phyloP scores from a whole-genome alignment of 2,113 vertebrate genomes.

The Scatophagus argus region DNA sequence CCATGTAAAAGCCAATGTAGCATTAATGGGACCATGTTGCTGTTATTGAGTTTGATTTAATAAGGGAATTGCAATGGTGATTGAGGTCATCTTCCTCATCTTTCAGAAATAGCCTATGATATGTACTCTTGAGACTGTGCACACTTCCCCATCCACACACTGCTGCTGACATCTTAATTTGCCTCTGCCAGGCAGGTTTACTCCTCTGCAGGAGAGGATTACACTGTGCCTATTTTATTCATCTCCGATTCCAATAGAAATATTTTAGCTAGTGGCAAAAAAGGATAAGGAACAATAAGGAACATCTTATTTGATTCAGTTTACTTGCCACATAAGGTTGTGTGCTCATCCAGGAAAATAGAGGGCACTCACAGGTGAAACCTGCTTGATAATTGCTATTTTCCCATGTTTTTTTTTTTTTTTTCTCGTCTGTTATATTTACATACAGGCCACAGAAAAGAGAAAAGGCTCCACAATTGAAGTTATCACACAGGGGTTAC shows the following conservation, averaged over 20 bases:
- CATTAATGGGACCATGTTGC: conserved; percentile 52
- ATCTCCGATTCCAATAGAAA: conserved; percentile 39
- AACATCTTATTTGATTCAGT: conserved; percentile 52
- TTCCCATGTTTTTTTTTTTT: conserved; percentile 43
- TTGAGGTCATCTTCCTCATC: conserved; percentile 52
- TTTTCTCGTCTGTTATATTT: conserved; percentile 30
- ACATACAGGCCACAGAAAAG: conserved; percentile 32
- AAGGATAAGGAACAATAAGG: too few species aligned
- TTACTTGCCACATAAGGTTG: conserved; percentile 29
- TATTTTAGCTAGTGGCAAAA: conserved; percentile 41
- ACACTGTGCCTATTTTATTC: conserved; percentile 47
- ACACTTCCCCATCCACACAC: conserved; percentile 32
- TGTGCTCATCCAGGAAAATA: conserved; percentile 44
- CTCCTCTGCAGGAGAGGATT: conserved; percentile 52
- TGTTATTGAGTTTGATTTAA: conserved; percentile 43
- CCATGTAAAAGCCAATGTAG: conserved; percentile 50
- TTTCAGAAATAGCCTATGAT: conserved; percentile 22
- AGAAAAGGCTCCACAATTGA: conserved; percentile 38
- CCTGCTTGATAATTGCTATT: conserved; percentile 49
- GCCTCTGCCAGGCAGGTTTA: conserved; percentile 44
- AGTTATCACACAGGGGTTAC: conserved; percentile 62
- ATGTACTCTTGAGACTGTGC: conserved; percentile 26
- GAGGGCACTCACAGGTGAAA: conserved; percentile 45
- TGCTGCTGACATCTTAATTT: conserved; percentile 66
- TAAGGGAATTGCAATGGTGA: conserved; percentile 52